Base-by-base conservation (phyloP, 2,797 vertebrate genomes). In the Mus spretus region DNA sequence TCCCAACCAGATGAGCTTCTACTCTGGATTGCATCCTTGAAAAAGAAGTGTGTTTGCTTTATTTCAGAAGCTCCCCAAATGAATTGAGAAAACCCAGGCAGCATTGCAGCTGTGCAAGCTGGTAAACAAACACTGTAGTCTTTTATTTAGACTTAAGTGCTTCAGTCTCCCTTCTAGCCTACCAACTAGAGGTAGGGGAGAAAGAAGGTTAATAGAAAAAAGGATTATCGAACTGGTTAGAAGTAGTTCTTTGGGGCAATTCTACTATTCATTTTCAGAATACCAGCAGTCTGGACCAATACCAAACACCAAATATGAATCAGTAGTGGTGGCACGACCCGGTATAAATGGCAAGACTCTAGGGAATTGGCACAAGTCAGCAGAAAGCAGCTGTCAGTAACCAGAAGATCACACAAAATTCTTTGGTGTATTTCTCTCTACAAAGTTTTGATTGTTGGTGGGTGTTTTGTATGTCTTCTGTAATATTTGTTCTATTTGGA, bases 11-110 rank as follows among this genome's bases (percentile, higher is more conserved):
- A 86, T 34, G 20, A 94, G 40, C 20, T 94, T 12, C 12, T 91
- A 0, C 79, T 95, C 26, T 79, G 13, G 19, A 19, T 40, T 75
- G 8, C 78, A 17, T 84, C 96, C 72, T 94, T 95, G 72, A 96
- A 90, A 70, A 13, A 63, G 55, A 93, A 78, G 3, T 78, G 9
- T 57, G 44, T 47, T 10, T 28, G 65, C 28, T 83, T 89, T 82
- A 57, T 89, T 83, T 63, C 47, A 85, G 47, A 75, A 50, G 24
- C 19, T 77, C 13, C 7, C 44, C 34, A 80, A 8, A 83, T 77
- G 19, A 65, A 2, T 7, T 85, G 22, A 37, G 31, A 89, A 96
- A 90, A 37, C 19, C 13, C 26, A 34, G 4, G 79, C 80, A 84
- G 28, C 74, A 31, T 59, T 44, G 10, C 7, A 65, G 3, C 0